A percentile compares a stretch with the other conserved stretches of the same genome.
Evolutionary conservation across 2,797 vertebrate species (phyloP).

Genomic region (Falco cherrug): DNA sequence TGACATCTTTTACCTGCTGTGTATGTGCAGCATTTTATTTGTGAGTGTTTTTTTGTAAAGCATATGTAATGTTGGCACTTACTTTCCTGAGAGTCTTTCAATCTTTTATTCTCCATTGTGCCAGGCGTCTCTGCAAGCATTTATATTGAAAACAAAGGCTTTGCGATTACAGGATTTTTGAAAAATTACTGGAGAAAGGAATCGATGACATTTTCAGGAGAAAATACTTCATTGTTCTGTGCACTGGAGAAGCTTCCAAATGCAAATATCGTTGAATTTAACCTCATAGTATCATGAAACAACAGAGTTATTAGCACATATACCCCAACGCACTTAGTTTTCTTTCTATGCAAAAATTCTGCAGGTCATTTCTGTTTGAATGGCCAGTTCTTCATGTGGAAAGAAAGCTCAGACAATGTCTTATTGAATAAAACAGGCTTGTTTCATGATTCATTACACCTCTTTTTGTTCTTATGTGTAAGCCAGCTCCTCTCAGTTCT

Average conservation of each 20-base stretch:
- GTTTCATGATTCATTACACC: constrained; percentile 69
- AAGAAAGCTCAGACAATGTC: constrained; percentile 51
- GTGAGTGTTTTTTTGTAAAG: background rate
- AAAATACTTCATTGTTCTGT: background rate
- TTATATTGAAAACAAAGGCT: constrained; percentile 10
- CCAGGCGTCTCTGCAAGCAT: background rate
- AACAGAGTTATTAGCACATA: constrained; percentile 4
- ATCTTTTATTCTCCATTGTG: background rate
- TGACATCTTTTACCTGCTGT: background rate
- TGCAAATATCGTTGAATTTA: constrained; percentile 32
- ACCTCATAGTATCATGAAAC: background rate
- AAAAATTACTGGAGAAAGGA: constrained; percentile 8
- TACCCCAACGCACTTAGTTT: background rate
- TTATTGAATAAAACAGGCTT: constrained; percentile 62
- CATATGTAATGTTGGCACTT: background rate
- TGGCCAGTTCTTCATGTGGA: constrained; percentile 57
- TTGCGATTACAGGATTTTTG: background rate
- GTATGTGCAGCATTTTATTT: background rate
- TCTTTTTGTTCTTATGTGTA: constrained; percentile 33
- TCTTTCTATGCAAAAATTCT: constrained; percentile 58
- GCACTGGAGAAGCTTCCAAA: constrained; percentile 10
- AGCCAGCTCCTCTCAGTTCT: constrained; percentile 38
- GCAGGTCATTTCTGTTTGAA: constrained; percentile 60
- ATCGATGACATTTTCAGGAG: background rate
- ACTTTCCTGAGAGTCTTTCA: background rate